These are phyloP conservation scores for Hyposoter dolosus DNA, from an alignment of 2,888 invertebrate species.

Conservation along the genomic window DNA sequence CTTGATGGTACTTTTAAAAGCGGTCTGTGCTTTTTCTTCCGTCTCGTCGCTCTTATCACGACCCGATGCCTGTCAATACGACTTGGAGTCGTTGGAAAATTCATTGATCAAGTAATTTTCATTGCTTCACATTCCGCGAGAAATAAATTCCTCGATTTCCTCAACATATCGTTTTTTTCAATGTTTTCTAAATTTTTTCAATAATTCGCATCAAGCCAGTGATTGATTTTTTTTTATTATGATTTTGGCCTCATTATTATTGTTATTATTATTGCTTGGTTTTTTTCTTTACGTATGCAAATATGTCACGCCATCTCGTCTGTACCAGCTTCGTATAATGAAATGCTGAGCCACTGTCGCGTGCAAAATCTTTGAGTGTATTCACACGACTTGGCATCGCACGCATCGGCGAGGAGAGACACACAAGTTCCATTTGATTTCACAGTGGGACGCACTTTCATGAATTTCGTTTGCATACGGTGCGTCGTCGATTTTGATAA, in stretches of 20 bases:
- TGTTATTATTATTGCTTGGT: background rate
- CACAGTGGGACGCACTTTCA: constrained; percentile 52
- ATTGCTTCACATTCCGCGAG: background rate
- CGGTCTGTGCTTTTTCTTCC: constrained; percentile 36
- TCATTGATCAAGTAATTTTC: background rate
- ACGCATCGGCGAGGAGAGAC: constrained; percentile 22
- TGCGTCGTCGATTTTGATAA: background rate
- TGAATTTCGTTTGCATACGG: constrained; percentile 52
- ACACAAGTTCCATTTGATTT: constrained; percentile 49
- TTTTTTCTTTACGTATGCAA: background rate
- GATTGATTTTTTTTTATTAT: background rate
- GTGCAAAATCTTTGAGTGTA: constrained; percentile 48
- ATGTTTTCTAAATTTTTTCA: background rate
- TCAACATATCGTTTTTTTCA: background rate
- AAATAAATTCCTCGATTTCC: background rate
- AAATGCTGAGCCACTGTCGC: constrained; percentile 50
- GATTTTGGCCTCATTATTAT: background rate
- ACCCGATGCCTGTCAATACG: constrained; percentile 1
- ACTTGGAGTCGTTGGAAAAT: constrained; percentile 10
- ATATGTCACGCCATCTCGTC: constrained; percentile 1
- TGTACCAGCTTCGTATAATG: constrained; percentile 37
- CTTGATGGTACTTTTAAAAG: constrained; percentile 39
- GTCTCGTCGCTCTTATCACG: constrained; percentile 12
- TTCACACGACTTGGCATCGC: constrained; percentile 31
- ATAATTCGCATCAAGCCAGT: background rate